phyloP scores from a whole-genome alignment of 2,888 invertebrate species.

The Ommatoiulus sabulosus region DNA sequence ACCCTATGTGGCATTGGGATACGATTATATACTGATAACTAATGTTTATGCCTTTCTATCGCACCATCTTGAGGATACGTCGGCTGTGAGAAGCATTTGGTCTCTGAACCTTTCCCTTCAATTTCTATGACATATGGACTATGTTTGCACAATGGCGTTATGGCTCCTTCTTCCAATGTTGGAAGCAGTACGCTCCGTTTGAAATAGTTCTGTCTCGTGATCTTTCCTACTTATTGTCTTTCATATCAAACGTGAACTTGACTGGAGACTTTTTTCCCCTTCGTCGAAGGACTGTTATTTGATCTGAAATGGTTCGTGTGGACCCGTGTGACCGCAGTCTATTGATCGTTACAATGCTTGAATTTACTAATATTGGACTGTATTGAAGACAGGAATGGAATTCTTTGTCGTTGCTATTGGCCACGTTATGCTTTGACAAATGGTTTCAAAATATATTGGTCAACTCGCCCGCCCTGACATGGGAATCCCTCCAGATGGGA shows the following conservation, averaged over 20 bases:
- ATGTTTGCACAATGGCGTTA: slow-evolving; percentile 12
- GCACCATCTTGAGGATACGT: slow-evolving; percentile 6
- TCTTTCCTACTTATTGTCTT: slow-evolving; percentile 47
- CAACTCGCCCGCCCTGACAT: slow-evolving; percentile 3
- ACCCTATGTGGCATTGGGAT: neutral
- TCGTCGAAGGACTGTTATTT: slow-evolving; percentile 39
- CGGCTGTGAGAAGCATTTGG: slow-evolving; percentile 10
- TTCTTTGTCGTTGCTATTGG: slow-evolving; percentile 47
- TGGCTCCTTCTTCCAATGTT: neutral
- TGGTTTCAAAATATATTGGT: slow-evolving; percentile 6
- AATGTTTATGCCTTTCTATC: neutral
- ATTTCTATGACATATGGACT: slow-evolving; percentile 37
- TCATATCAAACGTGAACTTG: slow-evolving; percentile 34
- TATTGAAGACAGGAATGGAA: slow-evolving; percentile 4
- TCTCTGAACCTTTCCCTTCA: slow-evolving; percentile 39
- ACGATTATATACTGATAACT: neutral
- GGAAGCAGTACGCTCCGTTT: neutral
- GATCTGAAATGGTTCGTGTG: slow-evolving; percentile 47
- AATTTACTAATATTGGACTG: slow-evolving; percentile 47
- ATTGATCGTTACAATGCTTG: slow-evolving; percentile 45
- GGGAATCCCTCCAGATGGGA: slow-evolving; percentile 40
- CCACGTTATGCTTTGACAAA: slow-evolving; percentile 44
- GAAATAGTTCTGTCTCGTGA: slow-evolving; percentile 37
- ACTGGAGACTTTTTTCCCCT: neutral
- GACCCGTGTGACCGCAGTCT: slow-evolving; percentile 47